A percentile compares a stretch with the other conserved stretches of the same genome.
phyloP scores from a whole-genome alignment of 2,113 vertebrate species.

The Dermatemys mawii region DNA sequence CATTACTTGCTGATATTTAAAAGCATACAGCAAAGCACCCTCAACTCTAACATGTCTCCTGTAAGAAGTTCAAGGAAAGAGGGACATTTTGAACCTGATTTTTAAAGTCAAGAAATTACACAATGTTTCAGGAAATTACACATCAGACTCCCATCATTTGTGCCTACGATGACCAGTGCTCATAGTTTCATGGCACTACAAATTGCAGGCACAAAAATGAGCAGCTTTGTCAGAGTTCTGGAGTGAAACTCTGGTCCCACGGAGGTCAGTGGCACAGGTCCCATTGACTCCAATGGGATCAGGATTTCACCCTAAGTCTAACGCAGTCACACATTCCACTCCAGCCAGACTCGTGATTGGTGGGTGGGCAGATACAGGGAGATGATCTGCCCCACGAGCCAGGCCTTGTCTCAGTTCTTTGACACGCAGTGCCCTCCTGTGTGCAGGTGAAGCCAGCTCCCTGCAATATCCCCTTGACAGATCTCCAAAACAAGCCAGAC shows the following conservation, averaged over 20 bases:
- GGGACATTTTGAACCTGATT: neutral
- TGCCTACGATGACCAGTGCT: neutral
- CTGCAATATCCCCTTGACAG: neutral
- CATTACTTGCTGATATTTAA: neutral
- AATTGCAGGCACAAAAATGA: neutral
- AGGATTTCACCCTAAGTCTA: neutral
- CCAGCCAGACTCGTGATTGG: neutral
- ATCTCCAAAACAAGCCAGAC: fast-evolving
- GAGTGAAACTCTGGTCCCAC: neutral
- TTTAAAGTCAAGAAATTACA: neutral
- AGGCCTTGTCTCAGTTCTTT: neutral
- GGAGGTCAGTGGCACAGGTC: neutral
- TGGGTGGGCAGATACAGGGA: neutral
- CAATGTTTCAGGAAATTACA: neutral
- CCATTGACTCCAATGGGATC: neutral
- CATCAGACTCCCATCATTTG: neutral
- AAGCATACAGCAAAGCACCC: neutral
- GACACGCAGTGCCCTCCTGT: neutral
- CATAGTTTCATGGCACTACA: neutral
- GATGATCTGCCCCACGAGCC: neutral
- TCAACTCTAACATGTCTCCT: neutral
- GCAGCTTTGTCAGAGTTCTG: neutral
- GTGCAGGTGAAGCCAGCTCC: neutral
- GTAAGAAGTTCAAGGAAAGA: neutral
- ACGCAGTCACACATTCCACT: neutral